Conservation (phyloP, 2,888 invertebrate genomes). For the Cyaniris semiargus region DNA sequence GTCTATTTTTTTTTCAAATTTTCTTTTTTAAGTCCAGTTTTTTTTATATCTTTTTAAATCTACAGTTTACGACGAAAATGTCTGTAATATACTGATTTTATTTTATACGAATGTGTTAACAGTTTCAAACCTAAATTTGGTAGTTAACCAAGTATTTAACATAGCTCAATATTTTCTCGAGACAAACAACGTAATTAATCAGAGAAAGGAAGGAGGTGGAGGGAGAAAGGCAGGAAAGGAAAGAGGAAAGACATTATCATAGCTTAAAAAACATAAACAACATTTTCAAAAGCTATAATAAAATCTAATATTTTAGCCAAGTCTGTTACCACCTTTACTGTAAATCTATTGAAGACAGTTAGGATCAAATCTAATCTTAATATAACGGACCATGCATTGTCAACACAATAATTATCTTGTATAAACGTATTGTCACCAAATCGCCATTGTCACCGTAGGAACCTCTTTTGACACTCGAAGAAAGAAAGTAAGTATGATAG, state of each 20-base stretch:
- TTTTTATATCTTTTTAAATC: too few species aligned
- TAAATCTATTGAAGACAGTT: constrained; percentile 17
- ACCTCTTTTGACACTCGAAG: background rate
- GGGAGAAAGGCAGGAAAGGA: too few species aligned
- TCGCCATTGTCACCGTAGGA: background rate
- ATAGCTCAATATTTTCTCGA: too few species aligned
- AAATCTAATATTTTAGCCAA: background rate
- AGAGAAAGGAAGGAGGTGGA: too few species aligned
- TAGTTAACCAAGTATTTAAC: too few species aligned
- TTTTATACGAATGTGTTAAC: background rate
- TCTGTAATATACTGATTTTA: background rate
- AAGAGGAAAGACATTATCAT: too few species aligned
- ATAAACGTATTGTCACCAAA: constrained; percentile 1
- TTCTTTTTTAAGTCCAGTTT: background rate
- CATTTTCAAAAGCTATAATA: too few species aligned
- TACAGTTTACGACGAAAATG: background rate
- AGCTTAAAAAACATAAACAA: too few species aligned
- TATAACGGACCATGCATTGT: constrained; percentile 11
- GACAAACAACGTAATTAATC: too few species aligned
- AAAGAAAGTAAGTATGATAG: too few species aligned
- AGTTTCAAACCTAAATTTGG: too few species aligned
- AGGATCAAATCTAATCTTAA: constrained; percentile 8
- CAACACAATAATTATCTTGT: background rate
- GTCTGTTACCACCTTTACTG: constrained; percentile 1
- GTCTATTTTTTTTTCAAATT: background rate